phyloP scores from a whole-genome alignment of 2,797 vertebrate genomes.

The Argyrosomus regius region DNA sequence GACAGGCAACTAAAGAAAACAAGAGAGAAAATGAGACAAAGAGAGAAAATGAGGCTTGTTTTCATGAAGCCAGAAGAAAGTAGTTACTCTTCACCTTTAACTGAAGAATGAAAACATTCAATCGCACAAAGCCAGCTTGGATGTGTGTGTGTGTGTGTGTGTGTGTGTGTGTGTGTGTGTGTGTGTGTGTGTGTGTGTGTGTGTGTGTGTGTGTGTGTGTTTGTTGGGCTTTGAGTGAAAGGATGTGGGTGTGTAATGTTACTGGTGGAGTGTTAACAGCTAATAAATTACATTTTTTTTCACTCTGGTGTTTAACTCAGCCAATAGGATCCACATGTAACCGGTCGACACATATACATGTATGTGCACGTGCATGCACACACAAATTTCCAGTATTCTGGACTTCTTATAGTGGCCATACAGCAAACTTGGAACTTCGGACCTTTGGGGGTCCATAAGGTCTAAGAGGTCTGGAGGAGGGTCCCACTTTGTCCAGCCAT shows the following conservation, averaged over 20 bases:
- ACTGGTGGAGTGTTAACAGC: constrained; percentile 26
- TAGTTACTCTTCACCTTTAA: constrained; percentile 36
- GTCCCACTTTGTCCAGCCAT: too few species aligned
- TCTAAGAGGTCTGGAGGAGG: too few species aligned
- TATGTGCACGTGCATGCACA: not conserved
- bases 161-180: not conserved
- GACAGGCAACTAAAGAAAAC: constrained; percentile 14
- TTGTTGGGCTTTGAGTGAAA: not conserved
- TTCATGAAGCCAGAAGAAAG: constrained; percentile 13
- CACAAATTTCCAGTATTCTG: not conserved
- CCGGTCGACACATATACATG: constrained; percentile 3
- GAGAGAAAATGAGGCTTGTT: constrained; percentile 13
- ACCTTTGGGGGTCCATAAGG: too few species aligned
- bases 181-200: constrained; percentile 5
- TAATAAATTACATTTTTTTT: constrained; percentile 27
- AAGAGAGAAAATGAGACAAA: constrained; percentile 15
- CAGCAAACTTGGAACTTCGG: too few species aligned
- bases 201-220: constrained; percentile 2
- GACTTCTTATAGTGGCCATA: not conserved
- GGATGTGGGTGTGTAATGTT: constrained; percentile 15
- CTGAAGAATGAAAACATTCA: constrained; percentile 29
- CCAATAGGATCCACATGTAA: constrained; percentile 34
- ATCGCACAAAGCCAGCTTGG: not conserved
- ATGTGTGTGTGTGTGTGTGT: constrained; percentile 5
- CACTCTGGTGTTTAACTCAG: constrained; percentile 21